Percentiles rank a stretch among this genome's conserved stretches.
Evolutionary conservation across 2,797 vertebrate genomes (phyloP).

Genomic region (Xerus rutilus): DNA sequence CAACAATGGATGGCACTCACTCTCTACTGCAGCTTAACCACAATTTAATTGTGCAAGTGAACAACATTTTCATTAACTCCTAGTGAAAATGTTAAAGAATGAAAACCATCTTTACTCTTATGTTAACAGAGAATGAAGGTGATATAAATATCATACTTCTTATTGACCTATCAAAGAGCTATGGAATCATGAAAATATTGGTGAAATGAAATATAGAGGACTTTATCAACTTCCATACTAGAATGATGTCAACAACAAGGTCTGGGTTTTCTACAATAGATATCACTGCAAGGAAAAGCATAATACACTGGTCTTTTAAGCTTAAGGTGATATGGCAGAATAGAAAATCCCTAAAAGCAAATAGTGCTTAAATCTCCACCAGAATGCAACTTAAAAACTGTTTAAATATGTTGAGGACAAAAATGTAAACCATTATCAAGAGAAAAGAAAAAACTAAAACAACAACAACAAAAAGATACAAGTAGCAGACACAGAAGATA

Average conservation of each 20-base stretch:
- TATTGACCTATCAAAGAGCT: not conserved
- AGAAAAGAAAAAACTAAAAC: not conserved
- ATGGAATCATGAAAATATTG: not conserved
- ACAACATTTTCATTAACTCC: constrained; percentile 24
- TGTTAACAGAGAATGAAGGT: not conserved
- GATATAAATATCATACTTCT: not conserved
- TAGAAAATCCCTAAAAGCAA: not conserved
- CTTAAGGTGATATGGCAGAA: not conserved
- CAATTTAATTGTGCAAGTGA: not conserved
- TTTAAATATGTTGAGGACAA: not conserved
- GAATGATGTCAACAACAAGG: not conserved
- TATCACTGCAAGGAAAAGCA: not conserved
- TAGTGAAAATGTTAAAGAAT: not conserved
- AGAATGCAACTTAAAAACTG: not conserved
- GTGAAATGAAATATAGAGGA: not conserved
- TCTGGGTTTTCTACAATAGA: not conserved
- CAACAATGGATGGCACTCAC: not conserved
- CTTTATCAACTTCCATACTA: not conserved
- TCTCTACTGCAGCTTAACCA: not conserved
- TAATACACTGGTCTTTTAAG: not conserved
- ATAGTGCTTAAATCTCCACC: not conserved
- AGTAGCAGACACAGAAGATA: not conserved
- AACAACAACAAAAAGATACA: not conserved
- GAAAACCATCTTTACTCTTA: not conserved
- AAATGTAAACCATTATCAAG: not conserved